Percentiles rank a stretch among this genome's conserved stretches.
phyloP scores from a whole-genome alignment of 2,888 invertebrate species.

The Cryptophagus acutangulus region DNA sequence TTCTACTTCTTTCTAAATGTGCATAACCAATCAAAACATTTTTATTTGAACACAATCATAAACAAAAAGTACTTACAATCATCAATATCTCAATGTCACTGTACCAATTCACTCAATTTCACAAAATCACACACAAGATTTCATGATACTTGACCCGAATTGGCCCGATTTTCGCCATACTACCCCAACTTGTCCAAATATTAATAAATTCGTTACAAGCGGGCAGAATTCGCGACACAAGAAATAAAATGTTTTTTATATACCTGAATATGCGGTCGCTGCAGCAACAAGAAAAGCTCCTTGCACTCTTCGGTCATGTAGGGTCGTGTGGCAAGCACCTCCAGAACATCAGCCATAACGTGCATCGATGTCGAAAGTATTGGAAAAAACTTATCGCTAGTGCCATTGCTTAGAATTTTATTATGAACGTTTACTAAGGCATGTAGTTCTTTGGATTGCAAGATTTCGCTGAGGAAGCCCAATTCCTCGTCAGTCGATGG shows the following conservation, averaged over 20 bases:
- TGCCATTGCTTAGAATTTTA: slow-evolving; percentile 77
- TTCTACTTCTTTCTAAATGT: no score
- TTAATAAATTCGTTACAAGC: no score
- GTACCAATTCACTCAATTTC: no score
- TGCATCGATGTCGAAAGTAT: slow-evolving; percentile 81
- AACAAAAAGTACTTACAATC: no score
- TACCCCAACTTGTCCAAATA: no score
- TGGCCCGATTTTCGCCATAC: no score
- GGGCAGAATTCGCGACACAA: no score
- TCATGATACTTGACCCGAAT: no score
- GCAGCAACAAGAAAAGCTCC: slow-evolving; percentile 74
- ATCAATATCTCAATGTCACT: no score
- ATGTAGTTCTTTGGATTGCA: slow-evolving; percentile 83
- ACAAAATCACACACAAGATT: no score
- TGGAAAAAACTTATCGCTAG: slow-evolving; percentile 80
- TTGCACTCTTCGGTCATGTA: slow-evolving; percentile 68
- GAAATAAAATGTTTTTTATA: not conserved
- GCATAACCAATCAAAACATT: no score
- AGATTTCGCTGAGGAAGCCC: slow-evolving; percentile 74
- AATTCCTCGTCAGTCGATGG: slow-evolving; percentile 79
- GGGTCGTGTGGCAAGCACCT: slow-evolving; percentile 64
- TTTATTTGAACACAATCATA: no score
- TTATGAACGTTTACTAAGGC: slow-evolving; percentile 89
- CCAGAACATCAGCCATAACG: slow-evolving; percentile 70
- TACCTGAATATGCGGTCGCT: slow-evolving; percentile 84